Percentiles rank a stretch among this genome's conserved stretches.
Evolutionary conservation across 2,113 vertebrate species (phyloP).

Genomic region (Campylorhamphus procurvoides): DNA sequence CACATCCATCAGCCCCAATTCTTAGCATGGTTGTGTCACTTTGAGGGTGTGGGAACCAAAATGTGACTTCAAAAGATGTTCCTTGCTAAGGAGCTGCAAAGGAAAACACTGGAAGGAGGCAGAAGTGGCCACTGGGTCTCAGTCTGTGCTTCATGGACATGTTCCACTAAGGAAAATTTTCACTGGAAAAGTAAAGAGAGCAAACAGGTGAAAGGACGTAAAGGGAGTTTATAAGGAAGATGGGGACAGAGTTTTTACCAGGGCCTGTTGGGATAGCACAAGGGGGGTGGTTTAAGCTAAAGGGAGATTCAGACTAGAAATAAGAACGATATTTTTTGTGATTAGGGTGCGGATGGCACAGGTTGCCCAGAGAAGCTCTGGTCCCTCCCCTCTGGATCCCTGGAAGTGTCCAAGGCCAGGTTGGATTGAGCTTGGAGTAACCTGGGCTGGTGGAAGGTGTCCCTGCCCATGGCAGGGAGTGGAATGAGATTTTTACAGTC

Average conservation of each 20-base stretch:
- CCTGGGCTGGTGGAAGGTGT: neutral
- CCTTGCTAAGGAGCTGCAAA: accelerated
- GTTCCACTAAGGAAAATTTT: accelerated
- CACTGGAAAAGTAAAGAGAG: neutral
- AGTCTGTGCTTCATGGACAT: neutral
- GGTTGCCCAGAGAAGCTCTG: neutral
- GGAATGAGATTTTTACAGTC: neutral
- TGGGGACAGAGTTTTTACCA: neutral
- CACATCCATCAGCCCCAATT: accelerated
- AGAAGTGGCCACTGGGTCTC: neutral
- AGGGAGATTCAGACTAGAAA: neutral
- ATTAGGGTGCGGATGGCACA: neutral
- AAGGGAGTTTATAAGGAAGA: neutral
- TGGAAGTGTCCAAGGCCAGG: neutral
- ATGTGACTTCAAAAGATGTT: neutral
- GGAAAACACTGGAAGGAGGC: neutral
- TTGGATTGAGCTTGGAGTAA: neutral
- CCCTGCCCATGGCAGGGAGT: neutral
- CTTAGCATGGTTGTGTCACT: accelerated
- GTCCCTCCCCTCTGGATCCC: neutral
- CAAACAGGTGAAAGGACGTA: neutral
- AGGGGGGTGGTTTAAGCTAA: neutral
- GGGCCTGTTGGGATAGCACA: neutral
- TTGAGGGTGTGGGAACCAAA: neutral
- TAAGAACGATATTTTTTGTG: neutral